Evolutionary conservation across 2,888 invertebrate genomes (phyloP).

Genomic region (Drymonia ruficornis): DNA sequence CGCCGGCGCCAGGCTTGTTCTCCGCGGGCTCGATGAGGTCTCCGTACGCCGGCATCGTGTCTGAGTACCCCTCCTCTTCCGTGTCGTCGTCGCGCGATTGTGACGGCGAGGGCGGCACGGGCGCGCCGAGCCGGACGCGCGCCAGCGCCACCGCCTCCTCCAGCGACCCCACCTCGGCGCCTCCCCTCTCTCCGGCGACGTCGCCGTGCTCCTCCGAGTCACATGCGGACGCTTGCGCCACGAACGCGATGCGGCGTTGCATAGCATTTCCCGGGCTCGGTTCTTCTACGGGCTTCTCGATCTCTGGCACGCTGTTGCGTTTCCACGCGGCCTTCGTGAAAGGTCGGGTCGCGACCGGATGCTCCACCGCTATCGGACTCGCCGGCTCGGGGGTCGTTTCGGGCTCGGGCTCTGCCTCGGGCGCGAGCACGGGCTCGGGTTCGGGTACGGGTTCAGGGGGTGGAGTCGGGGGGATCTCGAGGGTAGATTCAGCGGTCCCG

Average conservation of each 20-base stretch:
- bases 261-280: slow-evolving; percentile 75
- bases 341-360: slow-evolving; percentile 80
- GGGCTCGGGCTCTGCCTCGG: slow-evolving; percentile 48
- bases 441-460: slow-evolving; percentile 24
- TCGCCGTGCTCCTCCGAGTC: slow-evolving; percentile 82
- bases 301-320: slow-evolving; percentile 65
- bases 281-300: slow-evolving; percentile 74
- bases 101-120: slow-evolving; percentile 65
- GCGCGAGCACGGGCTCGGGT: slow-evolving; percentile 24
- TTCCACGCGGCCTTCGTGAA: slow-evolving; percentile 84
- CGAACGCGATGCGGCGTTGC: slow-evolving; percentile 81
- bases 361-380: slow-evolving; percentile 74
- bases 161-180: slow-evolving; percentile 75
- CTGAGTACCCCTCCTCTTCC: slow-evolving; percentile 76
- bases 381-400: slow-evolving; percentile 49
- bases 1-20: slow-evolving; percentile 56
- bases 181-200: slow-evolving; percentile 72
- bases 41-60: slow-evolving; percentile 82
- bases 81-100: slow-evolving; percentile 73
- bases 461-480: slow-evolving; percentile 25
- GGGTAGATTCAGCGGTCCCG: slow-evolving; percentile 30
- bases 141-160: slow-evolving; percentile 81
- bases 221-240: slow-evolving; percentile 80
- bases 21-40: slow-evolving; percentile 80
- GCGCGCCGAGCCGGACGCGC: slow-evolving; percentile 74